Evolutionary conservation across 2,113 vertebrate species (phyloP).

Genomic region (Cariama cristata): DNA sequence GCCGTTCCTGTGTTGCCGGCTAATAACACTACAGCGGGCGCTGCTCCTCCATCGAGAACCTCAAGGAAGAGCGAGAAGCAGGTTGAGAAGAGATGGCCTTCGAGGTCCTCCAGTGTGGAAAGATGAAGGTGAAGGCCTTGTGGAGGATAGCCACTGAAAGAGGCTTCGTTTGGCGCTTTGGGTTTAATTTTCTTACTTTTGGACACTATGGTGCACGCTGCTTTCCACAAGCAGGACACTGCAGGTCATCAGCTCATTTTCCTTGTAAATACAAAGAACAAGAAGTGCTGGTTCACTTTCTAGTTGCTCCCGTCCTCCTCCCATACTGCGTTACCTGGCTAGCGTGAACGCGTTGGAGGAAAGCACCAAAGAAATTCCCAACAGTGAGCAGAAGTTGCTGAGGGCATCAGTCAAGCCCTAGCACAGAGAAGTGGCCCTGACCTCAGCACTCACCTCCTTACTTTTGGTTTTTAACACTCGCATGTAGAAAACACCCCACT

Average conservation of each 20-base stretch:
- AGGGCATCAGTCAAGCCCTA: neutral
- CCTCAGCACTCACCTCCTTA: constrained; percentile 1
- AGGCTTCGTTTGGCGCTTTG: neutral
- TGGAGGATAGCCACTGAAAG: neutral
- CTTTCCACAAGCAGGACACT: constrained; percentile 39
- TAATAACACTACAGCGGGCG: neutral
- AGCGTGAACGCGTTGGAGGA: constrained; percentile 26
- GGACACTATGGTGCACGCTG: constrained; percentile 71
- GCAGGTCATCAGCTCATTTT: neutral
- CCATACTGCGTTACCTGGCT: neutral
- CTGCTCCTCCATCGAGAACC: constrained; percentile 45
- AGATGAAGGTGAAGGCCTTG: constrained; percentile 76
- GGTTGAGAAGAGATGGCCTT: constrained; percentile 61
- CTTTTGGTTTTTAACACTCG: neutral
- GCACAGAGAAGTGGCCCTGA: neutral
- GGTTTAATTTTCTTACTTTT: neutral
- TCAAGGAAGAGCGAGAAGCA: constrained; percentile 62
- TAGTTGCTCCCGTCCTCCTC: constrained; percentile 53
- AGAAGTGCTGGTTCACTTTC: constrained; percentile 99
- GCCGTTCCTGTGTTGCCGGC: neutral
- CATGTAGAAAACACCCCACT: neutral
- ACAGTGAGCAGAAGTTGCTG: neutral
- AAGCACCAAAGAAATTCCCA: constrained; percentile 69
- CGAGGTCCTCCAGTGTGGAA: constrained; percentile 70
- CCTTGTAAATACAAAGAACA: constrained; percentile 49